Conservation (phyloP, 2,797 vertebrate genomes). For the Tiaroga cobitis region DNA sequence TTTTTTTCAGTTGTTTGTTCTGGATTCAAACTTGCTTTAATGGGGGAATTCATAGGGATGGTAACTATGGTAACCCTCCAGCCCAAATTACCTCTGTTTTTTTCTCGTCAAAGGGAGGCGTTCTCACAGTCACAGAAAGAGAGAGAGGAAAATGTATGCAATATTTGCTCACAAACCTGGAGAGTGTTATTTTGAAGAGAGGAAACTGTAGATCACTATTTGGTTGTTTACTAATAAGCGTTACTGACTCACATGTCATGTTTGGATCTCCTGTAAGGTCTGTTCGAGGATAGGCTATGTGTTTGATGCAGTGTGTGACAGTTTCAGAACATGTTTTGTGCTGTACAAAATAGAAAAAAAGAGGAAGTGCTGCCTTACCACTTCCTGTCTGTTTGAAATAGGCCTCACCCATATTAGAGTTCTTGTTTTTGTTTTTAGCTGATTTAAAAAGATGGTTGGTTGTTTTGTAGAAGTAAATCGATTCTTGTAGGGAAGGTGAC, state of each 20-base stretch:
- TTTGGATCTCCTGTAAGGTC: not conserved
- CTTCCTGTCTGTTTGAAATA: slow-evolving; percentile 66
- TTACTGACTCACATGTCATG: not conserved
- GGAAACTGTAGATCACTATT: not conserved
- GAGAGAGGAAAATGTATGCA: slow-evolving; percentile 48
- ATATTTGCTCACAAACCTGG: slow-evolving; percentile 19
- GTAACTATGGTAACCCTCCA: slow-evolving; percentile 82
- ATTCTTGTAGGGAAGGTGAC: not conserved
- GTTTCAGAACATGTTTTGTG: not conserved
- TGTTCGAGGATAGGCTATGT: not conserved
- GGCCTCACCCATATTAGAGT: slow-evolving; percentile 9
- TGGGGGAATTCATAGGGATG: slow-evolving; percentile 74
- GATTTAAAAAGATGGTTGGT: slow-evolving; percentile 44
- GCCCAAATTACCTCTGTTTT: slow-evolving; percentile 67
- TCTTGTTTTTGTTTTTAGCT: slow-evolving; percentile 47
- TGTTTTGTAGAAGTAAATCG: slow-evolving; percentile 26
- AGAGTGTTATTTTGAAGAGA: not conserved
- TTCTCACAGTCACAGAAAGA: slow-evolving; percentile 57
- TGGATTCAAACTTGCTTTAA: slow-evolving; percentile 68
- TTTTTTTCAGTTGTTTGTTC: slow-evolving; percentile 39
- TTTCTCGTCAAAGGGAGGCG: slow-evolving; percentile 66
- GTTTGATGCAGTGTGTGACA: not conserved
- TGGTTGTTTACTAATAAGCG: not conserved
- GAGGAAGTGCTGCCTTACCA: slow-evolving; percentile 70
- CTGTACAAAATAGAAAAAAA: slow-evolving; percentile 47